phyloP scores from a whole-genome alignment of 2,113 vertebrate genomes.

The Chionis minor region DNA sequence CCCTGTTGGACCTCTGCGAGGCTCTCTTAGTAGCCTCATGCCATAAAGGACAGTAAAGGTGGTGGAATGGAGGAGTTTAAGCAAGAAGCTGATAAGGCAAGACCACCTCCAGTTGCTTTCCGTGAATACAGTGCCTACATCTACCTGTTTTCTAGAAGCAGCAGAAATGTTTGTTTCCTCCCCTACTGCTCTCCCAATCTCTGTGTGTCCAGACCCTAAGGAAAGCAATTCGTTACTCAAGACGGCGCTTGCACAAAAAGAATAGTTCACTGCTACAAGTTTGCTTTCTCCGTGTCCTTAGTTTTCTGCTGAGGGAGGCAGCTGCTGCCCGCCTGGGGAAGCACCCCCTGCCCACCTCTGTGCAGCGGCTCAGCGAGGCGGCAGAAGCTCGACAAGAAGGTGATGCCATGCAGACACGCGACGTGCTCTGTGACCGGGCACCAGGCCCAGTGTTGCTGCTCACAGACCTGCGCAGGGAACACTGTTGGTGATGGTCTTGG shows the following conservation, averaged over 20 bases:
- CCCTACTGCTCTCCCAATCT: neutral
- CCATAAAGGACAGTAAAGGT: neutral
- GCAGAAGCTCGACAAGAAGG: too few relatives aligned
- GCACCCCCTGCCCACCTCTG: too few relatives aligned
- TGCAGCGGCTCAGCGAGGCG: neutral
- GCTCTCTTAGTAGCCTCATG: neutral
- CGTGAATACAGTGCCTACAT: neutral
- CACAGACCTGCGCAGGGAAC: rapidly evolving
- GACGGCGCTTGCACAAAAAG: neutral
- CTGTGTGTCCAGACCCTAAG: neutral
- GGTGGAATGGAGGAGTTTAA: neutral
- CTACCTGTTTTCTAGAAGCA: neutral
- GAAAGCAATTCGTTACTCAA: neutral
- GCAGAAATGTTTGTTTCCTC: neutral
- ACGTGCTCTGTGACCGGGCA: too few relatives aligned
- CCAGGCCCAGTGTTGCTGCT: neutral
- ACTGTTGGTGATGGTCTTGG: rapidly evolving
- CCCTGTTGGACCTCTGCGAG: neutral
- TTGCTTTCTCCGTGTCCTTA: neutral
- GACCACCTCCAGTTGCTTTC: neutral
- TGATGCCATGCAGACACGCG: rapidly evolving
- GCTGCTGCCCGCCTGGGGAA: neutral
- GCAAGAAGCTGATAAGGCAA: neutral
- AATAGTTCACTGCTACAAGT: neutral
- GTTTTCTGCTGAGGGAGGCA: neutral